Base-by-base conservation (phyloP, 2,113 vertebrate species). In the Pionites leucogaster region DNA sequence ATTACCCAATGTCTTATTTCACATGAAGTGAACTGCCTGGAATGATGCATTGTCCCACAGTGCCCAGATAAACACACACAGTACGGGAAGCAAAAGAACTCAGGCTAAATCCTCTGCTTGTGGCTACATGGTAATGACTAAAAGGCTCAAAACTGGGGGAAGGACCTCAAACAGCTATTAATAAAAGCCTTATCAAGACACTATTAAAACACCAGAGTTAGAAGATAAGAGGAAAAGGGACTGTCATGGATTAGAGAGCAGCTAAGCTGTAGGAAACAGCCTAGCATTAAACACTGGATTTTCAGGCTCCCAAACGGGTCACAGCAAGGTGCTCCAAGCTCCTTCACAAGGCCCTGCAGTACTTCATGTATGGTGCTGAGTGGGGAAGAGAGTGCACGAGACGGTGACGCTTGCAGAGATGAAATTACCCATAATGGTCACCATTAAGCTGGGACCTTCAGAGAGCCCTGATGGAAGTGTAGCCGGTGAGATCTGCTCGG, bases 341-440 rank as follows among this genome's bases (percentile, higher is more conserved):
- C 53, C 72, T 64, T 55, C 27, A 63, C 9, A 64, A 47, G 28
- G 67, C 64, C 24, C 71, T 50, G 68, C 67, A 28, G 59, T 13
- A 18, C 37, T 42, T 23, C 1, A 2, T 11, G 20, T 10, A 23
- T 0, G 3, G 41, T 1, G 3, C 17, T 22, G 57, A 49, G 23
- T 62, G n/a, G 42, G 35, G n/a, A 55, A 39, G 47, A 88, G 25
- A 86, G 25, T 2, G 1, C 29, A 82, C 28, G 47, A 72, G 60
- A 65, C 7, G 24, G 33, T 27, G n/a, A 50, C 19, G 25, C 78
- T 41, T 65, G 44, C 35, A 57, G 39, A 65, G 39, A 13, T 37
- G 7, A 46, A 76, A 84, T 84, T 60, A 41, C 91, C 85, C n/a
- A 14, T 37, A 70, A 41, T 3, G 25, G 22, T 29, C 60, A 35